Conservation (phyloP, 2,797 vertebrate species). For the Alectoris magna region DNA sequence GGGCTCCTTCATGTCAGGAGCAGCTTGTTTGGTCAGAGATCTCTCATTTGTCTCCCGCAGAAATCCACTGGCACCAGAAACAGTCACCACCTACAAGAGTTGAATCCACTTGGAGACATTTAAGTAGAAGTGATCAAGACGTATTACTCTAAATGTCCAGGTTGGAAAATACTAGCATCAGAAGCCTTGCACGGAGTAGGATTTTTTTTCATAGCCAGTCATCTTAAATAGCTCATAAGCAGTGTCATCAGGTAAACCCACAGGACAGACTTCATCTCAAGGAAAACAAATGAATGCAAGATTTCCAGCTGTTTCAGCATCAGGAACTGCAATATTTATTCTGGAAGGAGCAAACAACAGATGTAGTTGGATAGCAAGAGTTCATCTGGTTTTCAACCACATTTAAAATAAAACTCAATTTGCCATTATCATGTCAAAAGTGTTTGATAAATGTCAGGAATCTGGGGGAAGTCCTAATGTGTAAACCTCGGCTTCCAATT, state of each 20-base stretch:
- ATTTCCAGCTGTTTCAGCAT: conserved; percentile 73
- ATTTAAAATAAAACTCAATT: conserved; percentile 47
- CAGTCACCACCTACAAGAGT: background rate
- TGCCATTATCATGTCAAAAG: conserved; percentile 49
- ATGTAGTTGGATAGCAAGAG: conserved; percentile 54
- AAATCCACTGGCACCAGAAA: conserved; percentile 5
- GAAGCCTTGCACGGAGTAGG: background rate
- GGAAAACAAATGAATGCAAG: conserved; percentile 42
- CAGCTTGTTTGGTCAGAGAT: background rate
- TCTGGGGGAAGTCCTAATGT: background rate
- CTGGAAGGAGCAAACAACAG: conserved; percentile 70
- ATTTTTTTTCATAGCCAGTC: background rate
- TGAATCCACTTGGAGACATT: background rate
- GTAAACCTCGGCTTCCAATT: conserved; percentile 8
- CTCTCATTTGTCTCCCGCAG: background rate
- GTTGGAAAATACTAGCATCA: background rate
- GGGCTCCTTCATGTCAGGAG: background rate
- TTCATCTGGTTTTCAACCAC: conserved; percentile 63
- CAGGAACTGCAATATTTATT: conserved; percentile 71
- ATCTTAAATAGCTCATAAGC: background rate
- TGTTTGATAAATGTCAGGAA: conserved; percentile 20
- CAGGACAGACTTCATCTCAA: conserved; percentile 20
- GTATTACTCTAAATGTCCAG: background rate
- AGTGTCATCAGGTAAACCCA: conserved; percentile 47
- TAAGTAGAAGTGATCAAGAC: background rate